These are phyloP conservation scores for Aporophyla nigra DNA, from an alignment of 2,888 invertebrate species.

Conservation along the genomic window DNA sequence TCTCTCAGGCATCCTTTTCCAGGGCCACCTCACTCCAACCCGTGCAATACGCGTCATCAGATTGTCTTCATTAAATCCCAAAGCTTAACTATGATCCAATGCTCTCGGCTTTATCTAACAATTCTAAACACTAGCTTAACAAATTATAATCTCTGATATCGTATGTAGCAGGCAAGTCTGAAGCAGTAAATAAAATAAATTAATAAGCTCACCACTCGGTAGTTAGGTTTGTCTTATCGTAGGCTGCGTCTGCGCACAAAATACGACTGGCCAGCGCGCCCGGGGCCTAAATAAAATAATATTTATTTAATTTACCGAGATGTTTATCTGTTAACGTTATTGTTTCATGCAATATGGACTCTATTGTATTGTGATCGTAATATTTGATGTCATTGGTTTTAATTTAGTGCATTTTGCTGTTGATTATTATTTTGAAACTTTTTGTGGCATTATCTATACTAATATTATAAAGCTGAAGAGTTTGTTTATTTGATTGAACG, in stretches of 20 bases:
- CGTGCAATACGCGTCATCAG: background rate
- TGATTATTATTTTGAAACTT: constrained; percentile 11
- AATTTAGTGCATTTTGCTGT: background rate
- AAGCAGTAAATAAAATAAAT: constrained; percentile 76
- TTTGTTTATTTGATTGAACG: no score
- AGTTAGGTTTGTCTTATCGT: constrained; percentile 75
- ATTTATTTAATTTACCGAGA: constrained; percentile 69
- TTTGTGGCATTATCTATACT: no score
- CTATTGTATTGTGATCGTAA: constrained; percentile 37
- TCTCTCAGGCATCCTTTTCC: background rate
- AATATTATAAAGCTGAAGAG: no score
- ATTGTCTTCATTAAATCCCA: background rate
- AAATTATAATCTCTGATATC: constrained; percentile 52
- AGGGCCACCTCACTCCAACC: no score
- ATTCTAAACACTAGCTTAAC: constrained; percentile 28
- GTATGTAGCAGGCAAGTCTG: constrained; percentile 60
- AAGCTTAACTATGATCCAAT: background rate
- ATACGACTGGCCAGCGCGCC: constrained; percentile 68
- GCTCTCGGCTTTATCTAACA: constrained; percentile 12
- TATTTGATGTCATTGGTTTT: constrained; percentile 20
- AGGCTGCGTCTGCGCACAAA: constrained; percentile 68
- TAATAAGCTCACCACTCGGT: constrained; percentile 79
- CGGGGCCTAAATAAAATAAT: constrained; percentile 70
- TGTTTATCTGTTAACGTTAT: constrained; percentile 63
- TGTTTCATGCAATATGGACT: constrained; percentile 47